Evolutionary conservation across 2,113 vertebrate species (phyloP).

Genomic region (Sceloporus undulatus): DNA sequence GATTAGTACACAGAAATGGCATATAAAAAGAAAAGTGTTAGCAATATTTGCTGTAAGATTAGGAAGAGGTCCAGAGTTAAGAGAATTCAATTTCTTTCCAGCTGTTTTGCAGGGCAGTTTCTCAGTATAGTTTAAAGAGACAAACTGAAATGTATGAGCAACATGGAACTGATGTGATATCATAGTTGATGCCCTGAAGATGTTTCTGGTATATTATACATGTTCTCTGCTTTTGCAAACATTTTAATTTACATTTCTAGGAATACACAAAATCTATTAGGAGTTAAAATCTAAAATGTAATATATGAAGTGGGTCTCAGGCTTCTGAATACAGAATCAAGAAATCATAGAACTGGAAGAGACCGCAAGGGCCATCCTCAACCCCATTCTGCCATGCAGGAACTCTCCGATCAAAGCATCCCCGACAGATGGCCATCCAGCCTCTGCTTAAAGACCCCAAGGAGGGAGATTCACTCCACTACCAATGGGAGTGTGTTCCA

Average conservation of each 20-base stretch:
- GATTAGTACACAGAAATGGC: neutral
- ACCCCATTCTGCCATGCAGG: too few relatives aligned
- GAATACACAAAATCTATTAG: neutral
- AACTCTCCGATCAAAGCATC: too few relatives aligned
- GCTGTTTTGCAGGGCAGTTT: neutral
- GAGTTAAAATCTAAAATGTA: neutral
- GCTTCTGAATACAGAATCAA: too few relatives aligned
- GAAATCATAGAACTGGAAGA: too few relatives aligned
- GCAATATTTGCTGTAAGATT: neutral
- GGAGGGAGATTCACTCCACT: too few relatives aligned
- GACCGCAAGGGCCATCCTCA: too few relatives aligned
- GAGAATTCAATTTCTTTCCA: neutral
- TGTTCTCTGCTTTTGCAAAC: neutral
- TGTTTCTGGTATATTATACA: neutral
- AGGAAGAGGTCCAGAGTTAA: neutral
- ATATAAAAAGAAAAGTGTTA: neutral
- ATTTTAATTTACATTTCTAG: neutral
- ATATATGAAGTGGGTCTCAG: neutral
- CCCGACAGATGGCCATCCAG: too few relatives aligned
- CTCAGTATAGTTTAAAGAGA: neutral
- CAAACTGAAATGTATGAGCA: neutral
- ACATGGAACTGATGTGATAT: too few relatives aligned
- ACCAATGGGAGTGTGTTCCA: too few relatives aligned
- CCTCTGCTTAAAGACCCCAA: too few relatives aligned
- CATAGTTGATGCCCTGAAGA: neutral